Evolutionary conservation across 2,888 invertebrate species (phyloP), one percentile per base, ranked within the genome.

Genomic region (Syrista parreyssii): DNA sequence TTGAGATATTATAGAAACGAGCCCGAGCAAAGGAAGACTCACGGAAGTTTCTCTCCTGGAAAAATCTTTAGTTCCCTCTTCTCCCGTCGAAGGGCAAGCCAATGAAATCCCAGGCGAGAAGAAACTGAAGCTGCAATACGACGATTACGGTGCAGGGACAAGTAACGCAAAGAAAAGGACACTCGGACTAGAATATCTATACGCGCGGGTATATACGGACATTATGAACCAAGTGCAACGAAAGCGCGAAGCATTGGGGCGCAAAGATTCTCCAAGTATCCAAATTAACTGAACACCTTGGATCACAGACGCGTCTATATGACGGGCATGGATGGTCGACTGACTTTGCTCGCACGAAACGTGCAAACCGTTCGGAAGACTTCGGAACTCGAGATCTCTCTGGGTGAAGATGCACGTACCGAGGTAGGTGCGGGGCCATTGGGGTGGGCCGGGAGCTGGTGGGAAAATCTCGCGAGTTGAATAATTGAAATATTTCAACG

Each of bases 401-500:
- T 40, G 15, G 15, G 15, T 6, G 40, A 40, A 40, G 40, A 40
- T 15, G 6, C 15, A 15, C 40, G 40, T 40, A 36, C 15, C 12
- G 12, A 1, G 36, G 12, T 36, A 15, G 15, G 1, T 15, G 4
- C 1, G 12, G 40, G 40, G 6, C 33, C 33, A n/a, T 33, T 1
- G n/a, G 15, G 75, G 12, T 9, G 35, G 12, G 33, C 31, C 36
- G 36, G 15, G 23, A 40, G 15, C 68, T 76, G 75, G 81, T 81
- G 83, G 75, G 82, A 82, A 86, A 86, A 86, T 88, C 86, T 86
- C 86, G 83, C 86, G 86, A 86, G 82, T 88, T 86, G 85, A 89
- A 90, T 89, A 90, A 90, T 89, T 90, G 89, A 88, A 88, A 89
- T 88, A 88, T 90, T 88, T 86, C 85, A 83, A 83, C 73, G 85